These are phyloP conservation scores for Cliona cf. orientalis DNA, from an alignment of 37 sponge, comb jelly and placozoan species.

Conservation along the genomic window DNA sequence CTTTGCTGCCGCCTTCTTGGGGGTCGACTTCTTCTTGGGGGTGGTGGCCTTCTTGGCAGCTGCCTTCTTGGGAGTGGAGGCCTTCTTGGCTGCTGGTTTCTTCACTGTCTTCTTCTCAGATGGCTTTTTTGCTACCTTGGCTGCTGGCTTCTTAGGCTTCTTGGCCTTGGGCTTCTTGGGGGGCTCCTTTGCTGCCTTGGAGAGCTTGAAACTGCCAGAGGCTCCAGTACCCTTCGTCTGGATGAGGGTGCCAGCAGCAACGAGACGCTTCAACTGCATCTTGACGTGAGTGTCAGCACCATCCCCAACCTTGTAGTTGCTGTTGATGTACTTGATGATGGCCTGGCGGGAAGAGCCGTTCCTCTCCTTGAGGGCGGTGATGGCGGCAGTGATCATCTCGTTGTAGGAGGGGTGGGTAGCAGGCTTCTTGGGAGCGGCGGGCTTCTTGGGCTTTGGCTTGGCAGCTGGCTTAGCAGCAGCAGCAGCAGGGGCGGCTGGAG, in stretches of 20 bases:
- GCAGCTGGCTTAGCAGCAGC: slow-evolving; percentile 8
- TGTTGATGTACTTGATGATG: slow-evolving; percentile 89
- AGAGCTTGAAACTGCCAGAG: slow-evolving; percentile 86
- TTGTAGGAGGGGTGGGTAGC: slow-evolving; percentile 83
- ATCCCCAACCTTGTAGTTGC: slow-evolving; percentile 83
- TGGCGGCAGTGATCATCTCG: slow-evolving; percentile 86
- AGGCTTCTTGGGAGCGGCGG: slow-evolving; percentile 51
- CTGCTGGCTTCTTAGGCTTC: slow-evolving; percentile 37
- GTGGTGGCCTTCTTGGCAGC: slow-evolving; percentile 32
- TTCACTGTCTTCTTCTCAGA: slow-evolving; percentile 15
- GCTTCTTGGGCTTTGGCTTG: slow-evolving; percentile 34
- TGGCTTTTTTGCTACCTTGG: slow-evolving; percentile 21
- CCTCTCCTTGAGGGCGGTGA: slow-evolving; percentile 72
- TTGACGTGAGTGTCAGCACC: slow-evolving; percentile 65
- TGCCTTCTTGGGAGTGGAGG: slow-evolving; percentile 20
- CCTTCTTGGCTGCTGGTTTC: slow-evolving; percentile 26
- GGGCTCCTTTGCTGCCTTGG: slow-evolving; percentile 17
- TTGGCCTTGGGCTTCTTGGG: slow-evolving; percentile 5
- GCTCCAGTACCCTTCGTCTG: slow-evolving; percentile 89
- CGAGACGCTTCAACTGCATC: slow-evolving; percentile 70
- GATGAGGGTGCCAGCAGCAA: slow-evolving; percentile 56
- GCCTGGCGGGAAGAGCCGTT: slow-evolving; percentile 82
- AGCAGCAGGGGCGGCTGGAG: neutral
- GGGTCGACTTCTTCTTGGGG: slow-evolving; percentile 47
- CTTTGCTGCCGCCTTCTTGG: slow-evolving; percentile 26